These are phyloP conservation scores for Monodelphis domestica DNA, from an alignment of 2,797 vertebrate genomes.

Conservation along the genomic window DNA sequence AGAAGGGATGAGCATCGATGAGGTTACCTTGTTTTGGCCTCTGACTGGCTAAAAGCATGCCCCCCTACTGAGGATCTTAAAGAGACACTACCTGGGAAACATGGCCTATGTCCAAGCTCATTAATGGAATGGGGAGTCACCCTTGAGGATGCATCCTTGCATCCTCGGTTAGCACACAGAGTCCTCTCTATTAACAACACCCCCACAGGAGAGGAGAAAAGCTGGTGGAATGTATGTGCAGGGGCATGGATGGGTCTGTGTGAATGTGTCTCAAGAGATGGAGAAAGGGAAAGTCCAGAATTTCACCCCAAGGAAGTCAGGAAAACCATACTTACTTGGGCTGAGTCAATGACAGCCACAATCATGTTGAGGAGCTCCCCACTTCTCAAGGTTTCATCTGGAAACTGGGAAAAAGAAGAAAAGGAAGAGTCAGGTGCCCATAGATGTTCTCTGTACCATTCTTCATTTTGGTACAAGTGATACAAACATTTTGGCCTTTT, in stretches of 20 bases:
- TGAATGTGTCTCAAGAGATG: background rate
- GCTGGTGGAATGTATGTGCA: background rate
- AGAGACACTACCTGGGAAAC: background rate
- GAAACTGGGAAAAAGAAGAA: conserved; percentile 87
- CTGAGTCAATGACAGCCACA: conserved; percentile 96
- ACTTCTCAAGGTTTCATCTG: conserved; percentile 95
- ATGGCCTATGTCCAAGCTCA: background rate
- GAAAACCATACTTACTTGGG: conserved; percentile 85
- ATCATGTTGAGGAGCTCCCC: conserved; percentile 99
- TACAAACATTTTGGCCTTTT: no score
- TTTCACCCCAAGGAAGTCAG: background rate
- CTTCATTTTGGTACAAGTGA: background rate
- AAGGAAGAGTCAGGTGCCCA: fast-evolving
- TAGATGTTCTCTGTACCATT: background rate
- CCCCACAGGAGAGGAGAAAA: background rate
- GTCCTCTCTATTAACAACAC: background rate
- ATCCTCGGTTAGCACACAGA: background rate
- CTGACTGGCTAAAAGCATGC: background rate
- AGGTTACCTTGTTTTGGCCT: background rate
- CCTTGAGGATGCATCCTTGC: no score
- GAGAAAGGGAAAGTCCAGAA: fast-evolving
- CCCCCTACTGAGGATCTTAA: background rate
- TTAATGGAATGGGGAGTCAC: background rate
- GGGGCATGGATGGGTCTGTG: background rate
- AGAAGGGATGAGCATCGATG: background rate